phyloP scores from a whole-genome alignment of 1,140 invertebrate genomes.

The Stegodyphus dumicola region DNA sequence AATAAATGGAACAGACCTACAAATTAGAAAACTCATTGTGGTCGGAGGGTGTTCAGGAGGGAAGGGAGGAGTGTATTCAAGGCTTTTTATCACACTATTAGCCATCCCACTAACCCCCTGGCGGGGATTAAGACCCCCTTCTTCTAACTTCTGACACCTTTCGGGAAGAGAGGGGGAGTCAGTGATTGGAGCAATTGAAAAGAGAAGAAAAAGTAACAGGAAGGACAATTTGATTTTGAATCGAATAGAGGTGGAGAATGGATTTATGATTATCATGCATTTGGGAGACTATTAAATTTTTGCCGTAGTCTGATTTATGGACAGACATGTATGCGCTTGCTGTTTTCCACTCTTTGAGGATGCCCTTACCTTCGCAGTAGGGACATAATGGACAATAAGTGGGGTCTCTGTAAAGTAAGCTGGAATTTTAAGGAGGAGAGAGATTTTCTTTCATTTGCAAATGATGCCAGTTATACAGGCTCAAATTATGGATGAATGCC shows the following conservation, averaged over 20 bases:
- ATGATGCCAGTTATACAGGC: not conserved
- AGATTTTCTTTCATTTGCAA: not conserved
- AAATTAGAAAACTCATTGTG: slow-evolving; percentile 40
- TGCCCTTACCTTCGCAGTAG: not conserved
- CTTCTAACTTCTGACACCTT: slow-evolving; percentile 48
- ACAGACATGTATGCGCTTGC: no score
- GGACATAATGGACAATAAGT: not conserved
- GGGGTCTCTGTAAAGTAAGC: not conserved
- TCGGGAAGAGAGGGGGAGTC: not conserved
- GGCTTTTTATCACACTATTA: slow-evolving; percentile 30
- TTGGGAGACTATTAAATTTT: not conserved
- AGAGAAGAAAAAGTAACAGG: slow-evolving; percentile 28
- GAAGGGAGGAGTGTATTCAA: not conserved
- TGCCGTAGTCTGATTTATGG: not conserved
- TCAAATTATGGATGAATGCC: no score
- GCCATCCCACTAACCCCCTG: slow-evolving; percentile 1
- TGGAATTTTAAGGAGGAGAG: not conserved
- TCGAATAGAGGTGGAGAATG: slow-evolving; percentile 6
- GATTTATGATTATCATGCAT: slow-evolving; percentile 6
- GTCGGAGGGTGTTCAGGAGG: slow-evolving; percentile 7
- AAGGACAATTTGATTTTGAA: slow-evolving; percentile 56
- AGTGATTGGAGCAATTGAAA: not conserved
- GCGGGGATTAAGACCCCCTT: not conserved
- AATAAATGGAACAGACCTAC: slow-evolving; percentile 34
- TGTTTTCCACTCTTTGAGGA: not conserved